Conservation (phyloP, 2,797 vertebrate genomes). For the Girardinus metallicus region DNA sequence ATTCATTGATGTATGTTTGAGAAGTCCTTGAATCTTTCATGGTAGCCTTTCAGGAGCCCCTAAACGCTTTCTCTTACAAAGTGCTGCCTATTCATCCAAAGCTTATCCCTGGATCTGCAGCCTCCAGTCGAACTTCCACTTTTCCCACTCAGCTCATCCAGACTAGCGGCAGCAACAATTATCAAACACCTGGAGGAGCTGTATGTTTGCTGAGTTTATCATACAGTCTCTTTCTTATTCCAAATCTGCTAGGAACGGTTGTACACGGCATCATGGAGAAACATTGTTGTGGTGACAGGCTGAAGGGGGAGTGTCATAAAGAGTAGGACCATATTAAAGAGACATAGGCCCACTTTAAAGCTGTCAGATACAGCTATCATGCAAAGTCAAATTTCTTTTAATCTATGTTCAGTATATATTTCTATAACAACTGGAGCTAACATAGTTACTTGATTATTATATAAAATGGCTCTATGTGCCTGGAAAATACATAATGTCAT, state of each 20-base stretch:
- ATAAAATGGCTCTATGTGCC: too few relatives aligned
- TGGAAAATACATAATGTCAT: not conserved
- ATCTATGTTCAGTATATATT: too few relatives aligned
- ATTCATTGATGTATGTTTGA: too few relatives aligned
- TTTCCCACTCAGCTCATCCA: not conserved
- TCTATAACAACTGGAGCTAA: too few relatives aligned
- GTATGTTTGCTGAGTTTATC: not conserved
- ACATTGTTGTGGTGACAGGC: not conserved
- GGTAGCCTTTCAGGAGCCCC: not conserved
- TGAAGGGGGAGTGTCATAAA: not conserved
- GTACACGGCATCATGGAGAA: not conserved
- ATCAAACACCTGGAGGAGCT: not conserved
- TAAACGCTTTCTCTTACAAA: not conserved
- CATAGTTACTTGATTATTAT: too few relatives aligned
- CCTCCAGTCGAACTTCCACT: not conserved
- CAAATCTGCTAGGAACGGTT: not conserved
- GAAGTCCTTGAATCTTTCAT: not conserved
- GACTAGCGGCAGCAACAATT: not conserved
- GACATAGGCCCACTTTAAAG: too few relatives aligned
- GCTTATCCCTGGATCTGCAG: not conserved
- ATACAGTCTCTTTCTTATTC: not conserved
- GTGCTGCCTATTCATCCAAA: not conserved
- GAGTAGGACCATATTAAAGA: too few relatives aligned
- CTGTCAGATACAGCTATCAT: too few relatives aligned
- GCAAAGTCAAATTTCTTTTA: too few relatives aligned